Conservation (phyloP, 2,888 invertebrate genomes). For the Noctua comes region DNA sequence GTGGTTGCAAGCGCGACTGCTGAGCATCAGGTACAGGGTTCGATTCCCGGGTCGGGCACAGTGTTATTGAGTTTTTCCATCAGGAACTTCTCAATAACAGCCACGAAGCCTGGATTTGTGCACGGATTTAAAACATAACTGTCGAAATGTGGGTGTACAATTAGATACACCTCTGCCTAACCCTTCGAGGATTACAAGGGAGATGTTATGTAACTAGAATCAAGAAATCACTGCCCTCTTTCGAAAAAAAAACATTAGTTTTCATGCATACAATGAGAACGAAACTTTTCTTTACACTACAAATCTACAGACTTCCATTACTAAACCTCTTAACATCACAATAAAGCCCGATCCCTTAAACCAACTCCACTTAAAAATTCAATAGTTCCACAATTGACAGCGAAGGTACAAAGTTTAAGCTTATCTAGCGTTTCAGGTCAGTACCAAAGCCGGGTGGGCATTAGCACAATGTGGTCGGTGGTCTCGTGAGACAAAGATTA, state of each 20-base stretch:
- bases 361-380: slow-evolving; percentile 55
- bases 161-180: no score
- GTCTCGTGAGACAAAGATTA: slow-evolving; percentile 85
- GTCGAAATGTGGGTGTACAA: no score
- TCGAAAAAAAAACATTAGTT: background rate
- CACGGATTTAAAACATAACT: no score
- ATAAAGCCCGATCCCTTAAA: slow-evolving; percentile 14
- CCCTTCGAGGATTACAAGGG: no score
- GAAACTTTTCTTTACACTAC: background rate
- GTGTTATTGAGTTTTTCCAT: no score
- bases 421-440: slow-evolving; percentile 79
- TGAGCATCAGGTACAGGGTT: no score
- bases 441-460: slow-evolving; percentile 78
- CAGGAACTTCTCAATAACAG: no score
- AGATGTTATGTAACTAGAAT: background rate
- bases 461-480: slow-evolving; percentile 80
- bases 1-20: no score
- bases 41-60: no score
- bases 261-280: background rate
- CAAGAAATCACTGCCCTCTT: background rate
- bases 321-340: slow-evolving; percentile 6
- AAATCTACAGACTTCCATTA: background rate
- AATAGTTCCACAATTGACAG: slow-evolving; percentile 73
- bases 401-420: slow-evolving; percentile 78
- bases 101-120: no score